Evolutionary conservation across 30 jellyfish, hydroid and myxozoan genomes (phyloP).

Genomic region (Turritopsis dohrnii): DNA sequence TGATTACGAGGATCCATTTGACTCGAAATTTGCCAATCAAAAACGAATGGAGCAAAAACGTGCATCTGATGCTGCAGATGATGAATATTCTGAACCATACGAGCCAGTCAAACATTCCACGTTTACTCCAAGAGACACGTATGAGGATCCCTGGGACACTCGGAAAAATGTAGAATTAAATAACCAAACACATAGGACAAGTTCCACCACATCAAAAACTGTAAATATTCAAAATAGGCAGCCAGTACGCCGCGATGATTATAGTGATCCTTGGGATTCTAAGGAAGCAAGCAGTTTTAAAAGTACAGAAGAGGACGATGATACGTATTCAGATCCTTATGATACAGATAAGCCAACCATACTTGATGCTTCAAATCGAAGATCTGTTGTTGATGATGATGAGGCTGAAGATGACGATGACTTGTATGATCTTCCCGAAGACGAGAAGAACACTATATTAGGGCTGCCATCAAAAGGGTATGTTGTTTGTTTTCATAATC

Average conservation of each 20-base stretch:
- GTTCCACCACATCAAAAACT: not conserved
- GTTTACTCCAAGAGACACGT: slow-evolving; percentile 34
- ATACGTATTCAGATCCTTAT: slow-evolving; percentile 80
- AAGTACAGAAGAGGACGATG: slow-evolving; percentile 78
- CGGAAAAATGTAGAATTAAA: slow-evolving; percentile 4
- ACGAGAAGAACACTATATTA: slow-evolving; percentile 32
- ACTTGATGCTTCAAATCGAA: not conserved
- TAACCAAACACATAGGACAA: slow-evolving; percentile 23
- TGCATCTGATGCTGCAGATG: not conserved
- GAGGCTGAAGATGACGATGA: slow-evolving; percentile 36
- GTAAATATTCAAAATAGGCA: slow-evolving; percentile 26
- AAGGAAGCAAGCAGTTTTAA: slow-evolving; percentile 52
- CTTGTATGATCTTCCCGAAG: slow-evolving; percentile 70
- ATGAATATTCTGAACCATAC: slow-evolving; percentile 14
- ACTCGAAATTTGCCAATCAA: slow-evolving; percentile 6
- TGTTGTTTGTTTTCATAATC: no score
- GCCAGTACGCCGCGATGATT: slow-evolving; percentile 49
- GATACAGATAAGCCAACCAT: slow-evolving; percentile 49
- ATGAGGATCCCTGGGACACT: slow-evolving; percentile 88
- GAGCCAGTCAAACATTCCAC: slow-evolving; percentile 1
- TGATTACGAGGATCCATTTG: slow-evolving; percentile 32
- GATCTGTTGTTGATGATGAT: slow-evolving; percentile 26
- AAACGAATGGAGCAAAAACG: not conserved
- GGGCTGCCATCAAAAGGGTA: not conserved
- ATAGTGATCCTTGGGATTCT: slow-evolving; percentile 92